These are phyloP conservation scores for Luffia ferchaultella DNA, from an alignment of 2,888 invertebrate species.

Conservation along the genomic window DNA sequence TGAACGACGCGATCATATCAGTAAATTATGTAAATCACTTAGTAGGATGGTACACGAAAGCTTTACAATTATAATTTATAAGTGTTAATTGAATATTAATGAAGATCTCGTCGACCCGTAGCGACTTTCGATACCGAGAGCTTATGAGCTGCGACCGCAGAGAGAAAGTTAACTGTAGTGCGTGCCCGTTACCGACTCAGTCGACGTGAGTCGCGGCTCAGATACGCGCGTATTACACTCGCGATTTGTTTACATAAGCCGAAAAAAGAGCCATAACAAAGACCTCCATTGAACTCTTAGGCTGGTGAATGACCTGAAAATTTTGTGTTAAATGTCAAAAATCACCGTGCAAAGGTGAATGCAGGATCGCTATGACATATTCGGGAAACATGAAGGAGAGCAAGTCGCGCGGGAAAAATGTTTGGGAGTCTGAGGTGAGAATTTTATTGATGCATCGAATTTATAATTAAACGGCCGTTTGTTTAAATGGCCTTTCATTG, in stretches of 20 bases:
- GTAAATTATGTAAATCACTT: too few species aligned
- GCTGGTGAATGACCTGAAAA: background rate
- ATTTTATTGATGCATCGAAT: background rate
- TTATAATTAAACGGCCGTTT: background rate
- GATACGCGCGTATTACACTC: background rate
- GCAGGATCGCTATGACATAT: constrained; percentile 38
- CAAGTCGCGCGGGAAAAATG: constrained; percentile 49
- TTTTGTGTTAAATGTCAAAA: background rate
- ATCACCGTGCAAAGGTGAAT: constrained; percentile 19
- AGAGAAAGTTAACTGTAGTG: constrained; percentile 67
- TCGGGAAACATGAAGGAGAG: constrained; percentile 58
- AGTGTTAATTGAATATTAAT: background rate
- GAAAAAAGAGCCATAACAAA: background rate
- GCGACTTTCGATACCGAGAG: constrained; percentile 52
- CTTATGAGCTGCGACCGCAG: constrained; percentile 38
- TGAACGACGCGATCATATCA: too few species aligned
- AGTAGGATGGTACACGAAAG: too few species aligned
- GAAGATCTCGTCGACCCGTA: constrained; percentile 26
- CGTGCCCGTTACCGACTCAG: constrained; percentile 32
- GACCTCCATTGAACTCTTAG: background rate
- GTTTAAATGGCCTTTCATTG: too few species aligned
- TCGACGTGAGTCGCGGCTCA: constrained; percentile 13
- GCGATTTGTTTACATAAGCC: background rate
- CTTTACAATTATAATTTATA: too few species aligned
- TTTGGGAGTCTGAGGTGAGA: constrained; percentile 59